These are phyloP conservation scores for Cantharis rufa DNA, from an alignment of 2,888 invertebrate genomes.

Conservation along the genomic window DNA sequence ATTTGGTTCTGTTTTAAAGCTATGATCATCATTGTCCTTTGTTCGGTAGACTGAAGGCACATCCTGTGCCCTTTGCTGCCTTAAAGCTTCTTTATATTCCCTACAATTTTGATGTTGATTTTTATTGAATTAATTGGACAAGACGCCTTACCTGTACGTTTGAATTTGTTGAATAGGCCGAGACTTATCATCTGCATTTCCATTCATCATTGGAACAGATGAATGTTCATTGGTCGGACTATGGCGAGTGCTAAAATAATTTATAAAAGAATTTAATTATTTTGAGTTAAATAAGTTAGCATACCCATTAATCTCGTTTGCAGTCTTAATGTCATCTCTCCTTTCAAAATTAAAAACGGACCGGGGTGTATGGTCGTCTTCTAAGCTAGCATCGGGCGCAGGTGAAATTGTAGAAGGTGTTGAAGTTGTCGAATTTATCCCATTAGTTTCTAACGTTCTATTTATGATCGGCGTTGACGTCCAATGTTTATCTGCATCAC, in stretches of 20 bases:
- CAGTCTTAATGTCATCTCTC: constrained; percentile 42
- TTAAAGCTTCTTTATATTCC: constrained; percentile 88
- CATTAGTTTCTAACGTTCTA: constrained; percentile 46
- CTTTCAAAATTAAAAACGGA: constrained; percentile 43
- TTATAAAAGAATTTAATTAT: neutral
- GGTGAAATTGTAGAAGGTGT: constrained; percentile 67
- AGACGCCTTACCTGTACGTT: constrained; percentile 69
- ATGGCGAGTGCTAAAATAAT: constrained; percentile 54
- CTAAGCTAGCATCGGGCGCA: constrained; percentile 50
- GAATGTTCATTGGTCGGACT: constrained; percentile 64
- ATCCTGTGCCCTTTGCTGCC: constrained; percentile 82
- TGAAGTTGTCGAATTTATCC: constrained; percentile 52
- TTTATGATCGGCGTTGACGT: constrained; percentile 47
- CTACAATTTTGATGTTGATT: constrained; percentile 55
- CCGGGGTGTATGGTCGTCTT: constrained; percentile 46
- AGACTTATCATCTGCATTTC: constrained; percentile 64
- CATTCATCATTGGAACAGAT: constrained; percentile 63
- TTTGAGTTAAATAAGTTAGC: neutral
- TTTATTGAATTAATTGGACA: neutral
- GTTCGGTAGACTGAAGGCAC: constrained; percentile 70
- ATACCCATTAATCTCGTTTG: constrained; percentile 33
- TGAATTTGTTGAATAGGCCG: constrained; percentile 71
- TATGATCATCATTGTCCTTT: constrained; percentile 63
- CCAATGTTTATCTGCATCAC: constrained; percentile 51
- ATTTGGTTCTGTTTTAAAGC: constrained; percentile 59